These are phyloP conservation scores for Tylochromis polylepis DNA, from an alignment of 2,113 vertebrate species.

Conservation along the genomic window DNA sequence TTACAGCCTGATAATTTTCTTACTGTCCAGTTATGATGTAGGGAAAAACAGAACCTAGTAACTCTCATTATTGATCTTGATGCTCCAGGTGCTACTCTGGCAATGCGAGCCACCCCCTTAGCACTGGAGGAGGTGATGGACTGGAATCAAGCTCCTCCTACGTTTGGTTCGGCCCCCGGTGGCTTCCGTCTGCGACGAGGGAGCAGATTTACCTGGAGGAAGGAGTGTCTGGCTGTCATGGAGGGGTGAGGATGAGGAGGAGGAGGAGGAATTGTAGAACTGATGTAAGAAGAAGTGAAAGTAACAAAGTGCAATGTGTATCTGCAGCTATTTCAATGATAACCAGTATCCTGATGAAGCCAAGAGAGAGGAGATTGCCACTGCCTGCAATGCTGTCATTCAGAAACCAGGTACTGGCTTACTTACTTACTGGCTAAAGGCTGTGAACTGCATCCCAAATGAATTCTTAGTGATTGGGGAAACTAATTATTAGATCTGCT, in stretches of 20 bases:
- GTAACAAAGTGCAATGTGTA: not conserved
- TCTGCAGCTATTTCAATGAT: slow-evolving; percentile 92
- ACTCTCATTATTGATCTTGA: not conserved
- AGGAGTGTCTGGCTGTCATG: slow-evolving; percentile 98
- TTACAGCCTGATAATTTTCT: not conserved
- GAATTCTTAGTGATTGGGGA: not conserved
- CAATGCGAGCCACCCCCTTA: slow-evolving; percentile 89
- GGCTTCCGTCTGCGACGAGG: slow-evolving; percentile 92
- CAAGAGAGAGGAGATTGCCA: slow-evolving; percentile 96
- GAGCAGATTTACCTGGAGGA: slow-evolving; percentile 98
- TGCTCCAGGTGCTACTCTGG: slow-evolving; percentile 86
- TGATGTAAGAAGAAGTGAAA: not conserved
- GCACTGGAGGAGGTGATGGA: slow-evolving; percentile 89
- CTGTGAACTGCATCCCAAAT: not conserved
- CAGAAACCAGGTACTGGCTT: slow-evolving; percentile 88
- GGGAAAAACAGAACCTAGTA: not conserved
- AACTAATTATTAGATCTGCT: fast-evolving
- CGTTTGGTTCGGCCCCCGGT: slow-evolving; percentile 83
- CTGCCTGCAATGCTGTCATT: slow-evolving; percentile 96
- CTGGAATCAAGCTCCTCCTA: slow-evolving; percentile 90
- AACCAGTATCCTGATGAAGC: slow-evolving; percentile 98
- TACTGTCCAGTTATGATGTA: not conserved
- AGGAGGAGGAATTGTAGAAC: not conserved
- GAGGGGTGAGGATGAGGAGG: slow-evolving; percentile 83
- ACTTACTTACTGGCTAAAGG: not conserved